phyloP scores from a whole-genome alignment of 2,888 invertebrate species.

The Noctua janthina region DNA sequence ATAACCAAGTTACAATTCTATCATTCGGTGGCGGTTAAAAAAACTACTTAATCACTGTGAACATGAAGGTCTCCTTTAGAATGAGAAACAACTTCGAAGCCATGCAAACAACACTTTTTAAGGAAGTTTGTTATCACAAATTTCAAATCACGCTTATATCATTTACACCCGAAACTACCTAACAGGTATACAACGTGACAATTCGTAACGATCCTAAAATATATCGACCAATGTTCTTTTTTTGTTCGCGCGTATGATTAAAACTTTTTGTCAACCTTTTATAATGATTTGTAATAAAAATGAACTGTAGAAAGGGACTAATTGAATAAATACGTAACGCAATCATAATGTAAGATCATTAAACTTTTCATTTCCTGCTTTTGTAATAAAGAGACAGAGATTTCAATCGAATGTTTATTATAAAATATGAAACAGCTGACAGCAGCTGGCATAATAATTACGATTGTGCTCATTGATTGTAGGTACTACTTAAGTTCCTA shows the following conservation, averaged over 20 bases:
- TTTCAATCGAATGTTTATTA: slow-evolving; percentile 16
- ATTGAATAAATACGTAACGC: slow-evolving; percentile 22
- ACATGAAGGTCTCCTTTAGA: slow-evolving; percentile 17
- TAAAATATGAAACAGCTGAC: slow-evolving; percentile 5
- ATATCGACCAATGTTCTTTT: slow-evolving; percentile 1
- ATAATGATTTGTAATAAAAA: neutral
- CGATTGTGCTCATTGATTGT: neutral
- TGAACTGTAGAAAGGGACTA: slow-evolving; percentile 26
- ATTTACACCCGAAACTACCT: neutral
- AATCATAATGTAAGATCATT: neutral
- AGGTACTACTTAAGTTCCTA: neutral
- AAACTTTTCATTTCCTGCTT: slow-evolving; percentile 21
- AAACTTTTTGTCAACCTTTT: slow-evolving; percentile 13
- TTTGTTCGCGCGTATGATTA: slow-evolving; percentile 8
- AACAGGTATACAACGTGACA: slow-evolving; percentile 5
- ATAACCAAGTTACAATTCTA: neutral
- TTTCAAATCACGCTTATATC: slow-evolving; percentile 24
- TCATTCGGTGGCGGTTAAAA: neutral
- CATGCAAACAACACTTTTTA: slow-evolving; percentile 36
- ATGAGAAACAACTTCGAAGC: slow-evolving; percentile 3
- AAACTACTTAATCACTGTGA: slow-evolving; percentile 28
- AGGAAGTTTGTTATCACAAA: slow-evolving; percentile 49
- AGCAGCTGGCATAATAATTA: neutral
- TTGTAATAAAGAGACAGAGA: slow-evolving; percentile 4
- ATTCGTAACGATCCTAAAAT: slow-evolving; percentile 9